Conservation (phyloP, 2,113 vertebrate species). For the Leucopsar rothschildi region DNA sequence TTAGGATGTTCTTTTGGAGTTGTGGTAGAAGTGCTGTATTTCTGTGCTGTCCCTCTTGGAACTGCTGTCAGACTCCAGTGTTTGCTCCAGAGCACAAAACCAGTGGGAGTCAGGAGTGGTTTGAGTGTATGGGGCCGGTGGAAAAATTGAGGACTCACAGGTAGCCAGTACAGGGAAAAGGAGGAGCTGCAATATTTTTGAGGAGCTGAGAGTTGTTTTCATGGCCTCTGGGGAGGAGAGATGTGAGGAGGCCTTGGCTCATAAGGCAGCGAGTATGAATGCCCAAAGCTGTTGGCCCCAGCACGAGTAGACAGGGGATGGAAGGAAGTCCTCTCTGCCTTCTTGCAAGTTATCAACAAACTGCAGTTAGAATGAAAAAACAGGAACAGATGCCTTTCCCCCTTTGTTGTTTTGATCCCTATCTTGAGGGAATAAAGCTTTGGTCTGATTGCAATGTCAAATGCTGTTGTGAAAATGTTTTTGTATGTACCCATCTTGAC, state of each 20-base stretch:
- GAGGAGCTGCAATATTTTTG: neutral
- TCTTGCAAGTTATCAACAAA: neutral
- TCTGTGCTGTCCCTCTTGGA: neutral
- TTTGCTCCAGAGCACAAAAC: neutral
- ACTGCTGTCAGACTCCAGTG: neutral
- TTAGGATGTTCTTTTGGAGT: neutral
- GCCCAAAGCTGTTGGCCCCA: neutral
- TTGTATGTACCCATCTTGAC: neutral
- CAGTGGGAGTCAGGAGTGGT: neutral
- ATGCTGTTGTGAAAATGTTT: neutral
- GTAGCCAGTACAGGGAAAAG: neutral
- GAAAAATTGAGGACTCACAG: neutral
- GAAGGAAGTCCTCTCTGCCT: neutral
- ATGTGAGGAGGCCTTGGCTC: neutral
- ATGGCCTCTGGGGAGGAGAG: neutral
- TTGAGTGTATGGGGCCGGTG: neutral
- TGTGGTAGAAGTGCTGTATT: neutral
- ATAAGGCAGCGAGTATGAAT: neutral
- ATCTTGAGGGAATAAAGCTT: neutral
- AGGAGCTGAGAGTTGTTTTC: neutral
- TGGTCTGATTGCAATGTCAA: neutral
- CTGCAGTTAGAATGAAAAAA: neutral
- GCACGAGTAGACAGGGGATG: accelerated
- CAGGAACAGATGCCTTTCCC: neutral
- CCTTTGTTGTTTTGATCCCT: neutral